Percentiles rank a stretch among this genome's conserved stretches.
phyloP scores from a whole-genome alignment of 2,797 vertebrate genomes.

The Perodicticus potto region DNA sequence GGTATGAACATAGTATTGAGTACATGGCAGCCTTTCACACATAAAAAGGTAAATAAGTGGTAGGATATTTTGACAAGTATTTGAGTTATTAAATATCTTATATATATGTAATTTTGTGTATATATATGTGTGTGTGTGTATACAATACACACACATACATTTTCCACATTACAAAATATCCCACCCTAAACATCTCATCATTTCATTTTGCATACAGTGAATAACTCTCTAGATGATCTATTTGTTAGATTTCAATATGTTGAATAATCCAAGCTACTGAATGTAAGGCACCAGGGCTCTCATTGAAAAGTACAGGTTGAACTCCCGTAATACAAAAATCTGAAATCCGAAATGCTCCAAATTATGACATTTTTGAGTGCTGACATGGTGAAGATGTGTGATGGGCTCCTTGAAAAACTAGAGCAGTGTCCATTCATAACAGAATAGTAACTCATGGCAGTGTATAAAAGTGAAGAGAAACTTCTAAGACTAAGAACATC shows the following conservation, averaged over 20 bases:
- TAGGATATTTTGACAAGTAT: not conserved
- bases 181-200: not conserved
- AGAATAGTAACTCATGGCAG: not conserved
- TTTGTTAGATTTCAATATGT: not conserved
- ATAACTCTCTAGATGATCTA: not conserved
- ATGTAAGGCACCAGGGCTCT: not conserved
- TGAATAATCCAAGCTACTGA: not conserved
- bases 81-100: not conserved
- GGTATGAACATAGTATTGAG: too few relatives aligned
- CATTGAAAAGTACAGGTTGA: not conserved
- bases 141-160: not conserved
- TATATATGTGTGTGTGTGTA: too few relatives aligned
- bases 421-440: not conserved
- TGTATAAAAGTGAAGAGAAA: not conserved
- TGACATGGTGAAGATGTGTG: not conserved
- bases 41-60: not conserved
- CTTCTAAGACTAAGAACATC: not conserved
- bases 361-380: not conserved
- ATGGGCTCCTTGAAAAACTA: not conserved
- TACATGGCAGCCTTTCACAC: not conserved
- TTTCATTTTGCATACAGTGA: not conserved
- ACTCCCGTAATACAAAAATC: not conserved
- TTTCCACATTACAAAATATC: not conserved
- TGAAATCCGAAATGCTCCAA: not conserved
- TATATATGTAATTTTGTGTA: too few relatives aligned